Base-by-base conservation (phyloP, 2,888 invertebrate genomes). In the Rhynchonema sp. region DNA sequence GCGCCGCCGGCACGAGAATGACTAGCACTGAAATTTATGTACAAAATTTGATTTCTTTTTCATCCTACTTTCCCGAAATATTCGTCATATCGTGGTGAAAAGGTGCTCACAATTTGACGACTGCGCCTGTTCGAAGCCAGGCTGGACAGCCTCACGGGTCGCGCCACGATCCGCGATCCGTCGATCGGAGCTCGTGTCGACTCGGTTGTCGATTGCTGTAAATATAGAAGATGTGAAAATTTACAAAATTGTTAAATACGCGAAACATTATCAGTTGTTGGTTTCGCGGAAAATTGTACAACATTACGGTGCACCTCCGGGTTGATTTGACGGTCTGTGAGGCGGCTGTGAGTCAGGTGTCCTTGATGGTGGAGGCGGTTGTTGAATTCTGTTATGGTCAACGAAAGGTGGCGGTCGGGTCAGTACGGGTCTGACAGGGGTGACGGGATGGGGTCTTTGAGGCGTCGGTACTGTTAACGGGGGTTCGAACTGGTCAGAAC, bases 21-120 rank as follows among this genome's bases (percentile, higher is more conserved):
- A 64, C 65, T 17, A 66, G 60, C 49, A 63, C 68, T 68, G 63
- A 61, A 68, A 66, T 20, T 1, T 6, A 28, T n/a, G n/a, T n/a
- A n/a, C n/a, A n/a, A n/a, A n/a, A n/a, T 38, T 38, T 38, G 6
- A 38, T 13, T 38, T 38, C 17, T 38, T 6, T 38, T 6, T 38
- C 38, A 38, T 38, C 17, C 38, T n/a, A n/a, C n/a, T 38, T 38
- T 6, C 38, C 38, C 38, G 17, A 38, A 38, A 38, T 38, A 13
- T 38, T 38, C 6, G 9, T n/a, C n/a, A n/a, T n/a, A n/a, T n/a
- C n/a, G n/a, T n/a, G n/a, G n/a, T n/a, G n/a, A n/a, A n/a, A n/a
- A 6, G 9, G 17, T 13, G 17, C 38, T 38, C 38, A 38, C 38
- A 13, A 38, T 38, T 38, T 17, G 38, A 38, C 38, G 38, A 38